Evolutionary conservation across 2,113 vertebrate species (phyloP).

Genomic region (Willisornis vidua): DNA sequence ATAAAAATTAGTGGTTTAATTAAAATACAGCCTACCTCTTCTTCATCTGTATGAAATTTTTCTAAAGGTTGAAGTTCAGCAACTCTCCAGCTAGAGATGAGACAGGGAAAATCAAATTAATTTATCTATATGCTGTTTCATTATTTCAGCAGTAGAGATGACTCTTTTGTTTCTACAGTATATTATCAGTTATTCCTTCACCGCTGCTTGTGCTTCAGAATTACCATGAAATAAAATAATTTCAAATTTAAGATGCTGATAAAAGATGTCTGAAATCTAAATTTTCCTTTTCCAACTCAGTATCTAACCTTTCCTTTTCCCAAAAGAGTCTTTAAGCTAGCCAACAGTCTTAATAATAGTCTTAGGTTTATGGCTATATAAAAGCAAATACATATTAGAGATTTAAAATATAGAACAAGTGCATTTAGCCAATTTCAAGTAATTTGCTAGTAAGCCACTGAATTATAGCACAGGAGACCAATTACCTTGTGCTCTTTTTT

Average conservation of each 20-base stretch:
- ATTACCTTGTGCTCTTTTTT: background rate
- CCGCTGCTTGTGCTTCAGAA: background rate
- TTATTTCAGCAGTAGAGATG: background rate
- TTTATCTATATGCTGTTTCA: background rate
- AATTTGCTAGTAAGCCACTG: background rate
- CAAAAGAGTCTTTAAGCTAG: background rate
- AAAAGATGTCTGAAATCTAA: background rate
- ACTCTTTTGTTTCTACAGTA: background rate
- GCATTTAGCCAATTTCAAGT: background rate
- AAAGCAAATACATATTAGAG: background rate
- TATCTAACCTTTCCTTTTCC: background rate
- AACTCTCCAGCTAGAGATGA: constrained; percentile 83
- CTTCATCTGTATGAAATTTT: constrained; percentile 54
- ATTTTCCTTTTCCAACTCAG: background rate
- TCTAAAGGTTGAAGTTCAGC: constrained; percentile 72
- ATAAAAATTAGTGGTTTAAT: background rate
- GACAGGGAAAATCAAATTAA: constrained; percentile 12
- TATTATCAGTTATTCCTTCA: background rate
- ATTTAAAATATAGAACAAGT: background rate
- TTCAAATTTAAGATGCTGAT: background rate
- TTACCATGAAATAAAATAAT: background rate
- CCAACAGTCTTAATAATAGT: background rate
- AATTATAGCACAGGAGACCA: background rate
- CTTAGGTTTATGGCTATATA: background rate
- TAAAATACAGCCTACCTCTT: constrained; percentile 76